These are phyloP conservation scores for Catagonus wagneri DNA, from an alignment of 2,113 vertebrate genomes.

Conservation along the genomic window DNA sequence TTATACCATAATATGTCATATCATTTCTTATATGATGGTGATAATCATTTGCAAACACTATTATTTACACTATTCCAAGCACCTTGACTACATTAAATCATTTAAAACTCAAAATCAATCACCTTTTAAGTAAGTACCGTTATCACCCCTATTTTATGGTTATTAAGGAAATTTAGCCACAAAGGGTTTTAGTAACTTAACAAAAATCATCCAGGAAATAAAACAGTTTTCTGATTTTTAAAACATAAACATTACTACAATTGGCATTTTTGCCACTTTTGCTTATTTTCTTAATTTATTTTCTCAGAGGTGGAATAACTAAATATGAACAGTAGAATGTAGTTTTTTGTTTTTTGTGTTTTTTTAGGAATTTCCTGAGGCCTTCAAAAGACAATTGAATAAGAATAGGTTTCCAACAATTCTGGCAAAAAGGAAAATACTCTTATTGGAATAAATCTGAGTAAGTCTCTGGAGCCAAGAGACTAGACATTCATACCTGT, in stretches of 20 bases:
- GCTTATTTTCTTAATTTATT: neutral
- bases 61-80: neutral
- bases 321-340: neutral
- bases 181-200: neutral
- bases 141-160: neutral
- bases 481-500: neutral
- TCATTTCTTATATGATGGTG: neutral
- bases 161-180: neutral
- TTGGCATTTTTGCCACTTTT: neutral
- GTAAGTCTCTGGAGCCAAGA: neutral
- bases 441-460: constrained; percentile 3
- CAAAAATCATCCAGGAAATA: neutral
- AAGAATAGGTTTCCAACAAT: neutral
- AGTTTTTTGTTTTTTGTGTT: neutral
- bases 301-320: neutral
- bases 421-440: neutral
- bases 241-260: neutral
- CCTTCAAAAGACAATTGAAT: neutral
- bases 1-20: neutral
- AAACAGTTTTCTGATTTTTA: neutral
- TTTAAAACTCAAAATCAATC: constrained; percentile 8
- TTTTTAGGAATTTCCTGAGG: neutral
- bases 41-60: neutral
- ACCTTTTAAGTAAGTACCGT: neutral
- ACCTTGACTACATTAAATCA: neutral